Base-by-base conservation (phyloP, 2,113 vertebrate genomes). In the Thunnus maccoyii region DNA sequence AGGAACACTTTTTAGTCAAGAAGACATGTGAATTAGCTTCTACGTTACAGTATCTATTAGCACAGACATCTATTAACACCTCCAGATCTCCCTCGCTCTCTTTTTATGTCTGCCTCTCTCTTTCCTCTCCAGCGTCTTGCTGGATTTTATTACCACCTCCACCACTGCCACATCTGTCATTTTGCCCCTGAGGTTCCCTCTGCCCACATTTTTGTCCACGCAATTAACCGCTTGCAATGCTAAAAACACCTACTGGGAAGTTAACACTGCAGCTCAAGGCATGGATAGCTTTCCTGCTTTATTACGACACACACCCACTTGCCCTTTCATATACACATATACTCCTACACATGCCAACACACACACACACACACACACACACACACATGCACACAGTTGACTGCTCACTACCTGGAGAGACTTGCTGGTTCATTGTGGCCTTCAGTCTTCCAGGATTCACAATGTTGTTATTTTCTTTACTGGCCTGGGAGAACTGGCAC, bases 191-290 rank as follows among this genome's bases (percentile, higher is more conserved):
- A 89, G 85, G 71, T 88, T 79, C 76, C 52, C 60, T 84, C 66
- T 86, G 76, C 77, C 63, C 72, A 84, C 87, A 82, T 83, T 88
- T 90, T 76, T 82, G 85, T 89, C 74, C 84, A 83, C 7, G 20
- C 86, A 94, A 90, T 94, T 94, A 91, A 85, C 79, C 56, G 44
- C 69, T 62, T 17, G 20, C 70, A 22, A 75, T 64, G 71, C 66
- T 88, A 83, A 88, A 90, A 89, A 90, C 88, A 88, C 78, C 81
- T 86, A 78, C 65, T 78, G 80, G 79, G 78, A 79, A 78, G 85
- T 80, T 80, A 83, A 70, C 56, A 18, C 72, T 61, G 73, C 65
- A 25, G 87, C 78, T 84, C 73, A 52, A 80, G 81, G 89, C 88
- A 68, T 36, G 62, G 60, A 85, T 78, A 79, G 77, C 18, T 85